These are phyloP conservation scores for Ellobium chinense DNA, from an alignment of 2,888 invertebrate species.

Conservation along the genomic window DNA sequence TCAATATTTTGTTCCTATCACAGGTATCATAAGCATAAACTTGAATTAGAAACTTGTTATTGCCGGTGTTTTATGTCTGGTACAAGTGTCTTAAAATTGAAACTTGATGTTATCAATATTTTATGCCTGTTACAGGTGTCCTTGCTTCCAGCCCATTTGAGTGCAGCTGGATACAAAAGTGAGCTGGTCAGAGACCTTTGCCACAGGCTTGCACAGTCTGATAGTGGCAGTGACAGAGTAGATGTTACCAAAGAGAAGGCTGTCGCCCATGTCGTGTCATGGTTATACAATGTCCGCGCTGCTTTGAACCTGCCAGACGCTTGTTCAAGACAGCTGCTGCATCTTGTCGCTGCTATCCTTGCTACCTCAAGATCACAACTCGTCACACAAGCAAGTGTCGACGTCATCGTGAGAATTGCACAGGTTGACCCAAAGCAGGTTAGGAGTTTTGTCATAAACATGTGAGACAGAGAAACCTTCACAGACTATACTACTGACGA, in stretches of 20 bases:
- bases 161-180: slow-evolving; percentile 4
- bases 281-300: slow-evolving; percentile 44
- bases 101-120: no score
- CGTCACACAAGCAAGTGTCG: slow-evolving; percentile 50
- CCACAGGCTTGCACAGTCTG: slow-evolving; percentile 52
- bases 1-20: no score
- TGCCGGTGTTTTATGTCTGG: no score
- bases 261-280: slow-evolving; percentile 4
- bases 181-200: slow-evolving; percentile 17
- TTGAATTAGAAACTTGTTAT: no score
- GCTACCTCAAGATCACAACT: slow-evolving; percentile 47
- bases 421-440: slow-evolving; percentile 61
- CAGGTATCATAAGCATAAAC: no score
- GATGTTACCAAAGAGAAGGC: background rate
- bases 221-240: background rate
- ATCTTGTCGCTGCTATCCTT: slow-evolving; percentile 57
- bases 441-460: no score
- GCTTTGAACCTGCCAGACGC: slow-evolving; percentile 21
- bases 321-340: slow-evolving; percentile 53
- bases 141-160: background rate
- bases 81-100: no score
- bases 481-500: no score
- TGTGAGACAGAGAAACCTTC: no score
- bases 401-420: slow-evolving; percentile 57
- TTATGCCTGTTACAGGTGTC: background rate